Evolutionary conservation across 2,113 vertebrate species (phyloP).

Genomic region (Nesogale talazaci): DNA sequence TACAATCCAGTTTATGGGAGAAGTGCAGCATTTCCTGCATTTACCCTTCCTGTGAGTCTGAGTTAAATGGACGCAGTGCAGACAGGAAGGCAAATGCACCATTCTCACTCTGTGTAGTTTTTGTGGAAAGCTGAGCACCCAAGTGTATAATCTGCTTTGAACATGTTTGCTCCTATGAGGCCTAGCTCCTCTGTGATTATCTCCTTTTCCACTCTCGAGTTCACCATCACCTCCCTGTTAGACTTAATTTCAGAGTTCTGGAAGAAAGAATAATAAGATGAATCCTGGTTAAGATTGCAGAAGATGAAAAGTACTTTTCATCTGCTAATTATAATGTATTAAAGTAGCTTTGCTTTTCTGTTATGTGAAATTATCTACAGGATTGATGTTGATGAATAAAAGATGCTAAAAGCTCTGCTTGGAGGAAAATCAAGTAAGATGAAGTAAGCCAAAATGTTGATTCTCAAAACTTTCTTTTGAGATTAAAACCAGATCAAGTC

Average conservation of each 20-base stretch:
- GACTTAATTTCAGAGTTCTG: background rate
- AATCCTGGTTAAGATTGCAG: slow-evolving; percentile 16
- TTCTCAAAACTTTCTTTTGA: background rate
- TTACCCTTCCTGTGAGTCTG: background rate
- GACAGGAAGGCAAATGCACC: background rate
- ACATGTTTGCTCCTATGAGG: background rate
- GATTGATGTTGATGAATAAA: slow-evolving; percentile 43
- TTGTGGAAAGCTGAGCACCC: background rate
- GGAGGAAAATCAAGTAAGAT: background rate
- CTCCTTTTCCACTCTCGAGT: background rate
- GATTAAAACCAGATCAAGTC: background rate
- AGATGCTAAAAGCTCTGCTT: slow-evolving; percentile 26
- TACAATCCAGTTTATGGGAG: too few relatives aligned
- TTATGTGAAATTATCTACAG: slow-evolving; percentile 20
- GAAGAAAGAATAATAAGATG: background rate
- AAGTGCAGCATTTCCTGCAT: background rate
- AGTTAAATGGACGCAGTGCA: background rate
- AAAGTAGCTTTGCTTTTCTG: slow-evolving; percentile 23
- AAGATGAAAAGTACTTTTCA: slow-evolving; percentile 21
- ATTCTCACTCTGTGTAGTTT: background rate
- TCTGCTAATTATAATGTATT: slow-evolving; percentile 28
- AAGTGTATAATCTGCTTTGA: background rate
- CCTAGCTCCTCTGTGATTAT: background rate
- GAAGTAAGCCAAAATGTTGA: slow-evolving; percentile 9
- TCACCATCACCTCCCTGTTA: background rate